Evolutionary conservation across 2,797 vertebrate species (phyloP).

Genomic region (Tokudaia tokunoshimensis): DNA sequence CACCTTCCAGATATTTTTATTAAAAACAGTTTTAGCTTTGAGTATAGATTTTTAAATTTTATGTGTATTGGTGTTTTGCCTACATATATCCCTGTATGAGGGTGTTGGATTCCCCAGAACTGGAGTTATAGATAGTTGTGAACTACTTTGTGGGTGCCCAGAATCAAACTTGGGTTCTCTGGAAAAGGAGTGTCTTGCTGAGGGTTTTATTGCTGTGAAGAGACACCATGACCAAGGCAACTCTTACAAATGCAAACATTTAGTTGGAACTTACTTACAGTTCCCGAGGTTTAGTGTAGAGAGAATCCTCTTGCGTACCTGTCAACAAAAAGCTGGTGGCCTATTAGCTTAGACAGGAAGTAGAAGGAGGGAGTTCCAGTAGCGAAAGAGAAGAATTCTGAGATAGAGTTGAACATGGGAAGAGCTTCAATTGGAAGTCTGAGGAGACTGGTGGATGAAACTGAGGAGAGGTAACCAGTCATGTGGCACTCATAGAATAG

Average conservation of each 20-base stretch:
- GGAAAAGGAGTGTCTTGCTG: not conserved
- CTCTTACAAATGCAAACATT: not conserved
- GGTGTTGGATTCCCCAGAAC: not conserved
- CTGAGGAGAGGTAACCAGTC: not conserved
- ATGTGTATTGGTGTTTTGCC: not conserved
- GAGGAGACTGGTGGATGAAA: not conserved
- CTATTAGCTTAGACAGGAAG: not conserved
- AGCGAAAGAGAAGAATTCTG: not conserved
- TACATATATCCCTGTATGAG: not conserved
- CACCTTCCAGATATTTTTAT: conserved; percentile 10
- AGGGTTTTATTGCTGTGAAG: not conserved
- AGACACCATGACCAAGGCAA: not conserved
- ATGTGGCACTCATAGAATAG: not conserved
- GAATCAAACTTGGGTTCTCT: not conserved
- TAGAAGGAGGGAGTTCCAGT: not conserved
- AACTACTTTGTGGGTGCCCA: not conserved
- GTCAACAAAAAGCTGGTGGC: not conserved
- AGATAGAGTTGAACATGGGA: not conserved
- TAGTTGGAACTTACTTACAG: not conserved
- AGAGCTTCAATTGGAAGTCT: not conserved
- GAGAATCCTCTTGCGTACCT: not conserved
- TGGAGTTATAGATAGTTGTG: not conserved
- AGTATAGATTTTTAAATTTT: not conserved
- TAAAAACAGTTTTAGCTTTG: conserved; percentile 25
- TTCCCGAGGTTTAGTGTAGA: not conserved